A percentile compares a stretch with the other conserved stretches of the same genome.
These are phyloP conservation scores for Psettodes erumei DNA, from an alignment of 2,113 vertebrate species.

Conservation along the genomic window DNA sequence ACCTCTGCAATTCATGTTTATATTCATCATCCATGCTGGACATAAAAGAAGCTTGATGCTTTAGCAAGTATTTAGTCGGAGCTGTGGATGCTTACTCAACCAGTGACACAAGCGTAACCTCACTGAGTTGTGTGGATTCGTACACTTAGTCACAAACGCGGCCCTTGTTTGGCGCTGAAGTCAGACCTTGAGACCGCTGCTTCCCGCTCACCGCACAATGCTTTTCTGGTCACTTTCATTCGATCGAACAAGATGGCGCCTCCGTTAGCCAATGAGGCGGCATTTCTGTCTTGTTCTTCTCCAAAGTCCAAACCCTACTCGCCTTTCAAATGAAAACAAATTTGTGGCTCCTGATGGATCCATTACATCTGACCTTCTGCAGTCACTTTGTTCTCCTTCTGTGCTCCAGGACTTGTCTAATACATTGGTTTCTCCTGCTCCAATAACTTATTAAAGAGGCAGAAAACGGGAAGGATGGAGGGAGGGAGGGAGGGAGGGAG, in stretches of 20 bases:
- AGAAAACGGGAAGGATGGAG: constrained; percentile 44
- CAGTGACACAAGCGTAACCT: background rate
- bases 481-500: constrained; percentile 59
- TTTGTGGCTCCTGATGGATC: constrained; percentile 57
- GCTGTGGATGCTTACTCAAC: constrained; percentile 30
- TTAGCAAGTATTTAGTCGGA: constrained; percentile 50
- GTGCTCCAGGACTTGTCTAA: constrained; percentile 42
- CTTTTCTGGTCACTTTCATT: constrained; percentile 15
- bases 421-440: constrained; percentile 63
- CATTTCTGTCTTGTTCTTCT: background rate
- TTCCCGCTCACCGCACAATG: background rate
- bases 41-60: constrained; percentile 53
- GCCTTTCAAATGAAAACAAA: constrained; percentile 48
- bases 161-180: background rate
- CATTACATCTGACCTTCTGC: constrained; percentile 68
- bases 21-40: constrained; percentile 70
- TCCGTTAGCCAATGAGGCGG: constrained; percentile 10
- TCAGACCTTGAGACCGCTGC: constrained; percentile 5
- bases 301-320: constrained; percentile 14
- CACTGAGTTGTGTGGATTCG: constrained; percentile 5
- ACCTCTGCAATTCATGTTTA: constrained; percentile 76
- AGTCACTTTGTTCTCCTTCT: constrained; percentile 34
- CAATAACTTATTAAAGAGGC: constrained; percentile 69
- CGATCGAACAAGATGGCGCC: constrained; percentile 27
- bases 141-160: constrained; percentile 36